Base-by-base conservation (phyloP, 2,797 vertebrate genomes). In the Hoplostethus atlanticus region DNA sequence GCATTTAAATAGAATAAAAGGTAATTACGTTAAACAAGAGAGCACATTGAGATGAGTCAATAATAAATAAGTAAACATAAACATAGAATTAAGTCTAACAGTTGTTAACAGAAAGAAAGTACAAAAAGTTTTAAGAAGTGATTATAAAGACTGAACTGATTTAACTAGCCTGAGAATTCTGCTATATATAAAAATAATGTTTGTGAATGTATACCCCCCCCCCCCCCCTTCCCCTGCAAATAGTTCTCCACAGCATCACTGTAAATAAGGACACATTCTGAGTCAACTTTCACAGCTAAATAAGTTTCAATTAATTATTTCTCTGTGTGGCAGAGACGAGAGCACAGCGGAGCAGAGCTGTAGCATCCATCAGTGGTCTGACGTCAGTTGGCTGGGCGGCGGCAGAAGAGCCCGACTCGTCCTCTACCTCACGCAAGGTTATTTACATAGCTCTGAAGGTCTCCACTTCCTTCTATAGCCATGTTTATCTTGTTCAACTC, bases 401-500 rank as follows among this genome's bases (percentile, higher is more conserved):
- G 13, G 46, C 44, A 63, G 74, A 74, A 76, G 12, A 71, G 42
- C 47, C 44, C 36, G 46, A 64, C 53, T 64, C 69, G 76, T 86
- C 69, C 75, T 82, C 66, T 71, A 17, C 46, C 55, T 47, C 28
- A 16, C 44, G 38, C 66, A 53, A 74, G 71, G 74, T 89, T 82
- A 90, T 89, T 88, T 81, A 78, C 59, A 25, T 58, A 40, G 55
- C 80, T 71, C 71, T 76, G 83, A 85, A 85, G 83, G 86, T 90
- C 88, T 86, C 77, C 55, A 16, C 56, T 69, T 63, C 59, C 75
- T 84, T 87, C 78, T 69, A 58, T 42, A 75, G 84, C 50, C 68
- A 65, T 87, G 85, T 90, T 92, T 88, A 73, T 90, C 84, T 87
- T 91, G 69, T 85, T 84, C 74, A 75, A 44, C 67, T 89, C 83